These are phyloP conservation scores for Intellagama lesueurii DNA, from an alignment of 2,797 vertebrate species.

Conservation along the genomic window DNA sequence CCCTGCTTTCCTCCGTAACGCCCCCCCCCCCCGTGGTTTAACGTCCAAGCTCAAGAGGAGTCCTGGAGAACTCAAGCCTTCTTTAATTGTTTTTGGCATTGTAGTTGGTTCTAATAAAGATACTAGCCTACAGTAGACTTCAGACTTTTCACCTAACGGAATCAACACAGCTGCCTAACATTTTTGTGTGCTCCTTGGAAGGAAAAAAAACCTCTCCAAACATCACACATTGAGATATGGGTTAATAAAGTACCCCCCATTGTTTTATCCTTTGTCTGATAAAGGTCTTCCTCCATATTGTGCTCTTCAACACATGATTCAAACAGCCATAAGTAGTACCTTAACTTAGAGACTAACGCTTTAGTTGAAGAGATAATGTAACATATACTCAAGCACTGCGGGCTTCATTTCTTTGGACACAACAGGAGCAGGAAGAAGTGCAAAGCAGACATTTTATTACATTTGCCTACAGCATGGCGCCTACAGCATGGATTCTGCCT, in stretches of 20 bases:
- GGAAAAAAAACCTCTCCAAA: neutral
- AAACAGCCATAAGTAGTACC: neutral
- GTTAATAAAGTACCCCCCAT: slow-evolving; percentile 9
- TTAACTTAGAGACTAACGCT: neutral
- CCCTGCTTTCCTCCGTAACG: too few relatives aligned
- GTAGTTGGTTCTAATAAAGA: neutral
- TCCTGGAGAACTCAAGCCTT: neutral
- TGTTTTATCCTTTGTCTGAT: neutral
- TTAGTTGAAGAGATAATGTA: slow-evolving; percentile 19
- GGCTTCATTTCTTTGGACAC: neutral
- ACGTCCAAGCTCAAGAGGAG: neutral
- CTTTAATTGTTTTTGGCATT: neutral
- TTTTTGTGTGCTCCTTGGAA: neutral
- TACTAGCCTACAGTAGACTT: neutral
- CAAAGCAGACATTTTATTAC: slow-evolving; percentile 34
- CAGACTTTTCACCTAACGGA: neutral
- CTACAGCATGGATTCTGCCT: neutral
- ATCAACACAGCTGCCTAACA: neutral
- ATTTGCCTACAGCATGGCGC: neutral
- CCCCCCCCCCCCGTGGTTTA: neutral
- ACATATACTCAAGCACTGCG: slow-evolving; percentile 8
- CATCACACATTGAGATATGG: neutral
- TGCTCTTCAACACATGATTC: slow-evolving; percentile 15
- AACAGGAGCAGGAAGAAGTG: neutral
- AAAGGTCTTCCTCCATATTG: slow-evolving; percentile 9